phyloP scores from a whole-genome alignment of 2,888 invertebrate species.

The Xestoiulus laeticollis region DNA sequence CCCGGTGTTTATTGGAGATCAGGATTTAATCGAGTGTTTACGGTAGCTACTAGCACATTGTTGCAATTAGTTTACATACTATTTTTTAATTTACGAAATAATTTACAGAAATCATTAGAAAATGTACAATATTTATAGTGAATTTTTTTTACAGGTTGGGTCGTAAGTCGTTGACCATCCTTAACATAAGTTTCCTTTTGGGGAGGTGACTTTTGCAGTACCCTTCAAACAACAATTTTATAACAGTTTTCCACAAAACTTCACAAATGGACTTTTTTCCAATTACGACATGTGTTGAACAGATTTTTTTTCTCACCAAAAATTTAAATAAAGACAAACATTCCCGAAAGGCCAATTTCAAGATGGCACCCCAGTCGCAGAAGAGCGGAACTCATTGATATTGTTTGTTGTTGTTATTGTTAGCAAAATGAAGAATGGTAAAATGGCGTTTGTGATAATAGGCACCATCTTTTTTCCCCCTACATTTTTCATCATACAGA shows the following conservation, averaged over 20 bases:
- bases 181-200: no score
- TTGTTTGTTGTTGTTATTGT: constrained; percentile 5
- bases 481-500: not conserved
- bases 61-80: no score
- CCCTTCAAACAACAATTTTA: not conserved
- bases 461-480: not conserved
- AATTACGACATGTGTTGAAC: not conserved
- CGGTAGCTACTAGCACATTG: no score
- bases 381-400: constrained; percentile 24
- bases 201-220: not conserved
- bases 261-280: not conserved
- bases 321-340: not conserved
- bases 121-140: no score
- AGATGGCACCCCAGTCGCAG: not conserved
- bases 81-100: no score
- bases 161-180: no score
- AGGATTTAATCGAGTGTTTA: no score
- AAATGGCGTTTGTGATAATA: not conserved
- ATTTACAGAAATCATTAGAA: no score
- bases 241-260: not conserved
- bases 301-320: not conserved
- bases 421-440: not conserved
- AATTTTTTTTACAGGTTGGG: no score
- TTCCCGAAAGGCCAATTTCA: not conserved
- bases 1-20: no score